These are phyloP conservation scores for Sebastes trivittatus DNA, from an alignment of 2,797 vertebrate species.

Conservation along the genomic window DNA sequence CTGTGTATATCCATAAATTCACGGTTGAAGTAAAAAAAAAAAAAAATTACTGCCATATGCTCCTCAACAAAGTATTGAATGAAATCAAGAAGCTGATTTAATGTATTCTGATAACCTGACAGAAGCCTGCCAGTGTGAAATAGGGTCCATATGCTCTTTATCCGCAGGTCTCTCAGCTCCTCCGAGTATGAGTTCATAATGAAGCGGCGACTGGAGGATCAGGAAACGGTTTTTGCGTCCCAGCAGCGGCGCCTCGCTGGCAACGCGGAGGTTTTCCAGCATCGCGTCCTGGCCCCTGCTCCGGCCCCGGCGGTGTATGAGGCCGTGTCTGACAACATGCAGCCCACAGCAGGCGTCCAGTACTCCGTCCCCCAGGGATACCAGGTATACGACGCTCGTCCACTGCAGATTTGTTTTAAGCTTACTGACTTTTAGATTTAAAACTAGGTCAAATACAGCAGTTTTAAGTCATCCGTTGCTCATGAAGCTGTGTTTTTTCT, in stretches of 20 bases:
- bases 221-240: slow-evolving; percentile 94
- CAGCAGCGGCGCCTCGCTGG: slow-evolving; percentile 88
- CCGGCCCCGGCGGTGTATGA: slow-evolving; percentile 93
- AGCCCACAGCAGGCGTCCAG: slow-evolving; percentile 94
- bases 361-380: slow-evolving; percentile 96
- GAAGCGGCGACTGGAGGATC: slow-evolving; percentile 98
- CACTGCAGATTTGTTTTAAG: background rate
- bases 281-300: slow-evolving; percentile 93
- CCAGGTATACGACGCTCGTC: slow-evolving; percentile 83
- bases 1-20: slow-evolving; percentile 11
- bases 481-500: background rate
- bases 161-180: slow-evolving; percentile 72
- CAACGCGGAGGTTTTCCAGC: slow-evolving; percentile 91
- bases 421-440: background rate
- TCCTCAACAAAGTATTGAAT: background rate
- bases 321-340: slow-evolving; percentile 92
- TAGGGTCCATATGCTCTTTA: slow-evolving; percentile 13
- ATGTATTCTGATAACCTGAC: slow-evolving; percentile 10
- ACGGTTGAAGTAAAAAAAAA: background rate
- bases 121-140: slow-evolving; percentile 5
- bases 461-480: background rate
- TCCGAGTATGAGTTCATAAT: slow-evolving; percentile 95
- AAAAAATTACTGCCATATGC: slow-evolving; percentile 2
- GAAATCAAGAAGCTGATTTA: background rate
- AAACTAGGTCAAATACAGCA: background rate